Evolutionary conservation across 1,140 invertebrate genomes (phyloP).

Genomic region (Drosophila seguyi): DNA sequence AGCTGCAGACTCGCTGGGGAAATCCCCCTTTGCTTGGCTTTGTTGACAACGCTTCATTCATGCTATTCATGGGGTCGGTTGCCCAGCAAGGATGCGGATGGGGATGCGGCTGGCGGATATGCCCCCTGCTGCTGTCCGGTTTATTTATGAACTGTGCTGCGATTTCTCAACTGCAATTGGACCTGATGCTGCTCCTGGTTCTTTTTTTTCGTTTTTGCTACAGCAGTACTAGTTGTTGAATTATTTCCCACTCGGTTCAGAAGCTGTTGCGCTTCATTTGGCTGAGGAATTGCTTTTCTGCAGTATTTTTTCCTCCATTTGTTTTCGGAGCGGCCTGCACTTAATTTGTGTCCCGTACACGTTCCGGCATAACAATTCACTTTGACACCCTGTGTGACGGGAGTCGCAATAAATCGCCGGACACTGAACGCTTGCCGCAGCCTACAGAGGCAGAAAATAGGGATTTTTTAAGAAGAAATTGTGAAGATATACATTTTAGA

Average conservation of each 20-base stretch:
- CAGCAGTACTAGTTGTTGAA: neutral
- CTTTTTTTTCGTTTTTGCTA: neutral
- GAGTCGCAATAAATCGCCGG: constrained; percentile 43
- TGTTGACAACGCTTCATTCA: constrained; percentile 80
- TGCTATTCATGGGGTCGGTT: constrained; percentile 66
- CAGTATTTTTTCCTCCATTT: constrained; percentile 52
- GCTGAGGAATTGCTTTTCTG: constrained; percentile 37
- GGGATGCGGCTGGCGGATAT: constrained; percentile 13
- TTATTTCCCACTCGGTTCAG: constrained; percentile 1
- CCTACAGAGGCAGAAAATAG: constrained; percentile 1
- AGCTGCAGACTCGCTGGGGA: constrained; percentile 34
- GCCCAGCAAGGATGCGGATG: constrained; percentile 10
- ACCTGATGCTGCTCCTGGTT: constrained; percentile 38
- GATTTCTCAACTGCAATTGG: constrained; percentile 80
- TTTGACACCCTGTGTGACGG: constrained; percentile 60
- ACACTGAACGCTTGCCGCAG: constrained; percentile 21
- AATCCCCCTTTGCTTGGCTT: constrained; percentile 57
- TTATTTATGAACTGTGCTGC: constrained; percentile 76
- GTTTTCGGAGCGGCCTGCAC: constrained; percentile 57
- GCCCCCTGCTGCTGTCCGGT: constrained; percentile 49
- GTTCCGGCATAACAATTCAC: constrained; percentile 70
- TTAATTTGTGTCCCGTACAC: constrained; percentile 71
- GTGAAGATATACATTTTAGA: no score
- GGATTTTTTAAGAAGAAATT: neutral
- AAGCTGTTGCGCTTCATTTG: constrained; percentile 62